phyloP scores from a whole-genome alignment of 2,797 vertebrate genomes.

The Pangasius macronema region DNA sequence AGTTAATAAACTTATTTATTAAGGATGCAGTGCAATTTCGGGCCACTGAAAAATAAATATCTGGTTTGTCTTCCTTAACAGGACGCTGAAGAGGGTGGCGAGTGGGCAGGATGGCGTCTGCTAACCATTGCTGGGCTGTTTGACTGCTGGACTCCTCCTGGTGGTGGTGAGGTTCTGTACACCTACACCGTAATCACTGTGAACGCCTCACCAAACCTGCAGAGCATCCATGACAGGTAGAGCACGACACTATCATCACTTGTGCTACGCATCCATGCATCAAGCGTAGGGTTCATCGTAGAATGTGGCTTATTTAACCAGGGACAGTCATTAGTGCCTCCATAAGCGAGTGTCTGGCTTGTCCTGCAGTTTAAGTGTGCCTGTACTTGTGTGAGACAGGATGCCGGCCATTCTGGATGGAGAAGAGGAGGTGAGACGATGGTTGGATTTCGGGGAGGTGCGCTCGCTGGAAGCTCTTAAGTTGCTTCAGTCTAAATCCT shows the following conservation, averaged over 20 bases:
- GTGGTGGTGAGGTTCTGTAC: slow-evolving; percentile 84
- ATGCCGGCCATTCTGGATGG: slow-evolving; percentile 95
- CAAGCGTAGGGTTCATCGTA: neutral
- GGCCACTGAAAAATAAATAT: neutral
- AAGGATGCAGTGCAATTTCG: neutral
- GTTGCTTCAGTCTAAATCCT: slow-evolving; percentile 84
- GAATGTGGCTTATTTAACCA: neutral
- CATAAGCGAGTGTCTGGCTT: neutral
- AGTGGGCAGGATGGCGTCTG: slow-evolving; percentile 83
- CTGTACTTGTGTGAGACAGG: slow-evolving; percentile 66
- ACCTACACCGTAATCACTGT: slow-evolving; percentile 92
- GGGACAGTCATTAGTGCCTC: neutral
- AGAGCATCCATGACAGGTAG: slow-evolving; percentile 87
- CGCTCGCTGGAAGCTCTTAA: slow-evolving; percentile 85
- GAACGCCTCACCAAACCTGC: slow-evolving; percentile 79
- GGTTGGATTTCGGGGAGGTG: slow-evolving; percentile 90
- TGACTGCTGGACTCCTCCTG: slow-evolving; percentile 89
- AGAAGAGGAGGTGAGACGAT: slow-evolving; percentile 87
- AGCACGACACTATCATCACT: slow-evolving; percentile 28
- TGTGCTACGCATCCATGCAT: too few species aligned
- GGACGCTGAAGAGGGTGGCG: slow-evolving; percentile 55
- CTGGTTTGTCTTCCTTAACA: slow-evolving; percentile 33
- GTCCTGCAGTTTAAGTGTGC: neutral
- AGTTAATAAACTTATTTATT: neutral
- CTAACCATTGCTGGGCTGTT: slow-evolving; percentile 97